Evolutionary conservation across 2,113 vertebrate species (phyloP).

Genomic region (Excalfactoria chinensis): DNA sequence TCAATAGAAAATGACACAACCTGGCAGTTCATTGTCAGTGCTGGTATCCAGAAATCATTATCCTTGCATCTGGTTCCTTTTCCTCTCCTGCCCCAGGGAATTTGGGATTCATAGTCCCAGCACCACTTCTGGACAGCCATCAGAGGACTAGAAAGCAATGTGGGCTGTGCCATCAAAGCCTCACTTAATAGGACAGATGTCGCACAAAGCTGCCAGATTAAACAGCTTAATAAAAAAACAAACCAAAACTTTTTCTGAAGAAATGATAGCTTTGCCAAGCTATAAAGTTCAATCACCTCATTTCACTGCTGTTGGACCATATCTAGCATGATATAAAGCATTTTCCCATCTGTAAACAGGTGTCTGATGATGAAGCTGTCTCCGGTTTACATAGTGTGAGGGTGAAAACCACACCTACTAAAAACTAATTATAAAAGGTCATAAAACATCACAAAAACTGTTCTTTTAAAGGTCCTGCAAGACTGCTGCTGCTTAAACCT

Average conservation of each 20-base stretch:
- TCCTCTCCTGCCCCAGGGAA: background rate
- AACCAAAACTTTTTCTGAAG: background rate
- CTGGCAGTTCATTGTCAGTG: background rate
- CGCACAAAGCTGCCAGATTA: background rate
- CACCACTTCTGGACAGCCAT: background rate
- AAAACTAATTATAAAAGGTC: background rate
- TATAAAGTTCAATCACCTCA: background rate
- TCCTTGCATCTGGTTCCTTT: background rate
- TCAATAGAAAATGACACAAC: background rate
- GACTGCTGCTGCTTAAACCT: background rate
- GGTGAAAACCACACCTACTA: background rate
- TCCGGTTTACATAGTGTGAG: background rate
- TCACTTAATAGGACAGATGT: background rate
- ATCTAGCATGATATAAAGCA: background rate
- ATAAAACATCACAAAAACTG: background rate
- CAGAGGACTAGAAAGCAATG: background rate
- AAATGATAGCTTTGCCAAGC: background rate
- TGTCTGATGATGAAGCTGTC: background rate
- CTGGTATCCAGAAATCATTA: background rate
- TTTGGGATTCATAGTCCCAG: background rate
- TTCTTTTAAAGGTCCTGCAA: background rate
- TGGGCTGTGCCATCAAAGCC: background rate
- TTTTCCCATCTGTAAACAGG: background rate
- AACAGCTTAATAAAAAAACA: background rate
- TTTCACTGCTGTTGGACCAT: background rate